Conservation (phyloP, 2,888 invertebrate species). For the Callyntrura sp. region DNA sequence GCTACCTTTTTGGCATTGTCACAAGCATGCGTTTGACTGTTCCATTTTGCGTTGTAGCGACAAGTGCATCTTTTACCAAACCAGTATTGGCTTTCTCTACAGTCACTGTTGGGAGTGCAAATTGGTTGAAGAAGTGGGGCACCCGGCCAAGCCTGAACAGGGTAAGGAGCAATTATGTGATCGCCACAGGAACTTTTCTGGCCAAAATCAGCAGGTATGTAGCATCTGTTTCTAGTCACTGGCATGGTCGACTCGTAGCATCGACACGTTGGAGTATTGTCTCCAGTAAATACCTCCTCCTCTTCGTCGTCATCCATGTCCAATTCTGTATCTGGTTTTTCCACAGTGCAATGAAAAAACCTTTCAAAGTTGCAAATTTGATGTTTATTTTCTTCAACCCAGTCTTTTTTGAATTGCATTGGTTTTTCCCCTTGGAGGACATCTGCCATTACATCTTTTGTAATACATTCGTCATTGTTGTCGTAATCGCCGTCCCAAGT, state of each 20-base stretch:
- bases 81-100: constrained; percentile 61
- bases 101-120: constrained; percentile 66
- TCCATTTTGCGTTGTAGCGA: constrained; percentile 37
- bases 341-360: constrained; percentile 62
- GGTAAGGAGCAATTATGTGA: constrained; percentile 51
- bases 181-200: constrained; percentile 59
- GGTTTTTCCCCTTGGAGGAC: not conserved
- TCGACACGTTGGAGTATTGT: constrained; percentile 51
- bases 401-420: constrained; percentile 22
- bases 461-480: not conserved
- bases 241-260: constrained; percentile 64
- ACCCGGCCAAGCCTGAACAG: constrained; percentile 41
- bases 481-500: constrained; percentile 52
- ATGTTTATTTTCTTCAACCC: constrained; percentile 39
- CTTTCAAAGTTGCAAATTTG: constrained; percentile 61
- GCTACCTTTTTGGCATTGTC: not conserved
- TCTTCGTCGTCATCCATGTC: not conserved
- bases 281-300: not conserved
- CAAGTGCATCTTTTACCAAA: constrained; percentile 67
- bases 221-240: constrained; percentile 34
- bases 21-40: constrained; percentile 48
- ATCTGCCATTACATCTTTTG: constrained; percentile 45
- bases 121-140: constrained; percentile 51
- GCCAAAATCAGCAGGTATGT: constrained; percentile 60
- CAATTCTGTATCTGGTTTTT: not conserved